A percentile compares a stretch with the other conserved stretches of the same genome.
Evolutionary conservation across 2,797 vertebrate species (phyloP).

Genomic region (Sarcophilus harrisii): DNA sequence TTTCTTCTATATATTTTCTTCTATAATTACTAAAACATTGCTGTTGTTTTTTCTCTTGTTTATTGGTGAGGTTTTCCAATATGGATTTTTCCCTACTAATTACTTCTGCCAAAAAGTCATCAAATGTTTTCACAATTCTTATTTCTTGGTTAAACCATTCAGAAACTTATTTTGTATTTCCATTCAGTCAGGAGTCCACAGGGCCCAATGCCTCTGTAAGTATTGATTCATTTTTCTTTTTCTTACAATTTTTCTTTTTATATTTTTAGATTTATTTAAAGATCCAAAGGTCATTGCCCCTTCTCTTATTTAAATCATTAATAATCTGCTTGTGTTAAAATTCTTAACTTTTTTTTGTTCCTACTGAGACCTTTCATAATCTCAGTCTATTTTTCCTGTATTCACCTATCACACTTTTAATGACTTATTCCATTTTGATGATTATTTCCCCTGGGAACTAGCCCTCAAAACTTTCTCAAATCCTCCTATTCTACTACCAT

Average conservation of each 20-base stretch:
- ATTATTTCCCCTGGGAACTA: not conserved
- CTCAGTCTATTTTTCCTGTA: not conserved
- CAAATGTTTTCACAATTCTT: too few relatives aligned
- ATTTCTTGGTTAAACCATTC: too few relatives aligned
- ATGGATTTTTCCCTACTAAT: too few relatives aligned
- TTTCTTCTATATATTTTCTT: too few relatives aligned
- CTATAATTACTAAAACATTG: too few relatives aligned
- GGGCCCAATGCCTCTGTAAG: not conserved
- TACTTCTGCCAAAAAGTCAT: too few relatives aligned
- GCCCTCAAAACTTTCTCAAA: not conserved
- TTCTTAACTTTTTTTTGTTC: not conserved
- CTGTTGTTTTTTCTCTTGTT: too few relatives aligned
- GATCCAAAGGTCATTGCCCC: not conserved
- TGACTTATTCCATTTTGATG: not conserved
- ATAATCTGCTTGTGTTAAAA: not conserved
- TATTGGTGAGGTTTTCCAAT: too few relatives aligned
- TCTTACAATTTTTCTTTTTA: too few relatives aligned
- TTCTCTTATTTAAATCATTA: not conserved
- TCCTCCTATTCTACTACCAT: not conserved
- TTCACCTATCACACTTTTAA: not conserved
- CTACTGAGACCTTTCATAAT: not conserved
- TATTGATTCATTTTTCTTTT: too few relatives aligned
- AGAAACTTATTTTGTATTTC: too few relatives aligned
- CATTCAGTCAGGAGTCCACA: too few relatives aligned
- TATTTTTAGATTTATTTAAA: not conserved